Conservation (phyloP, 2,797 vertebrate species). For the Pterois miles region DNA sequence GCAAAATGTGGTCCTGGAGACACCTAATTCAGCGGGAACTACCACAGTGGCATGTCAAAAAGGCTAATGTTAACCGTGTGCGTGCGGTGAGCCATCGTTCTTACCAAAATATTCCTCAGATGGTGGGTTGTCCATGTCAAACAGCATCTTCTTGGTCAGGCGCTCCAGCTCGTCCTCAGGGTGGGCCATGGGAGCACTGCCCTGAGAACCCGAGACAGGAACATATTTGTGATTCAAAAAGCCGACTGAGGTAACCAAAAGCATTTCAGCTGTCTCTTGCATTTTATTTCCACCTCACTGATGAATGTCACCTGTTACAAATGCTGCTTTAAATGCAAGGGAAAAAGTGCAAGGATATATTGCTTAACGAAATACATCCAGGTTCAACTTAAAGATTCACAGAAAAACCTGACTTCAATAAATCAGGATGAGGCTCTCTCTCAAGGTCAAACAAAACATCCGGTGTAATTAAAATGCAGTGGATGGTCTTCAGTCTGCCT, state of each 20-base stretch:
- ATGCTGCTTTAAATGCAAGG: neutral
- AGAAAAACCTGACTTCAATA: conserved; percentile 48
- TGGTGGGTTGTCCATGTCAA: conserved; percentile 97
- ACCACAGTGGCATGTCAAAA: neutral
- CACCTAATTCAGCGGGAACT: neutral
- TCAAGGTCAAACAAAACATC: conserved; percentile 60
- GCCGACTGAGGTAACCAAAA: neutral
- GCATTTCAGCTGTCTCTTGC: neutral
- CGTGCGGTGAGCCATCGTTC: conserved; percentile 4
- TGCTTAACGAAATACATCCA: neutral
- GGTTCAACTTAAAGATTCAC: conserved; percentile 20
- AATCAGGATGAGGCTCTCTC: conserved; percentile 35
- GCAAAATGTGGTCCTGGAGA: neutral
- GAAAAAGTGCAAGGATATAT: neutral
- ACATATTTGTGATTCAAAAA: conserved; percentile 23
- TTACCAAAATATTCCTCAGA: conserved; percentile 97
- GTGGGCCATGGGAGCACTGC: conserved; percentile 80
- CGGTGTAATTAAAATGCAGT: conserved; percentile 69
- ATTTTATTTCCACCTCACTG: conserved; percentile 6
- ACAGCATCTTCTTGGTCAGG: conserved; percentile 99
- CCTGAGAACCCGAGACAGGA: conserved; percentile 73
- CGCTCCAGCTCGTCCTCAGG: conserved; percentile 97
- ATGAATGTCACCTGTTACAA: neutral
- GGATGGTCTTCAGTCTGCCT: conserved; percentile 39
- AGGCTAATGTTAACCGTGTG: neutral